Percentiles rank a stretch among this genome's conserved stretches.
Conservation (phyloP, 2,888 invertebrate genomes). For the Spicauda simplicius region DNA sequence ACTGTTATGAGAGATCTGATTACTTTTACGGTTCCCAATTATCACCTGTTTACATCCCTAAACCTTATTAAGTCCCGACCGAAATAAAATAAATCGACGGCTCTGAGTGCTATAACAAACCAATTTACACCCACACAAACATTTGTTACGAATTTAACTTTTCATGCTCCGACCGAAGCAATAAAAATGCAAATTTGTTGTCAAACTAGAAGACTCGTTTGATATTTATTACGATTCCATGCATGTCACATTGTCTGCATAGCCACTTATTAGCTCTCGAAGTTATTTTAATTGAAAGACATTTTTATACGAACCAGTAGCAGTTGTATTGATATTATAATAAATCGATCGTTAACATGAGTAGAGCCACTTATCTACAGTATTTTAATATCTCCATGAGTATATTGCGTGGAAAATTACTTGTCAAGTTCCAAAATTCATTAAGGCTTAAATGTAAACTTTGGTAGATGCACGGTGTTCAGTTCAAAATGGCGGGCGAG, state of each 20-base stretch:
- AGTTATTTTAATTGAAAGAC: background rate
- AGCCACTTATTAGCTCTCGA: background rate
- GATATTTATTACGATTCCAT: conserved; percentile 16
- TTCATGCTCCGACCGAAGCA: conserved; percentile 27
- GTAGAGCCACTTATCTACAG: background rate
- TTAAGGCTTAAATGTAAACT: conserved; percentile 26
- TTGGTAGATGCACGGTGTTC: conserved; percentile 52
- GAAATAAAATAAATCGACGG: conserved; percentile 10
- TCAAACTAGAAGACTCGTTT: conserved; percentile 27
- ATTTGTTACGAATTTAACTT: conserved; percentile 36
- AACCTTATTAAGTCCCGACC: background rate
- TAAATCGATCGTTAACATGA: background rate
- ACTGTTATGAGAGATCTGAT: conserved; percentile 34
- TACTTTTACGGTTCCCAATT: conserved; percentile 31
- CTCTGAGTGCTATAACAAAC: conserved; percentile 32
- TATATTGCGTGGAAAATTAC: background rate
- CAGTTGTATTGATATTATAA: background rate
- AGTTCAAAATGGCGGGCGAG: conserved; percentile 73
- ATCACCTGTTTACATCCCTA: conserved; percentile 7
- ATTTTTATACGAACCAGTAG: background rate
- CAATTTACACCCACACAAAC: conserved; percentile 30
- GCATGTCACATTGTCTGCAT: conserved; percentile 3
- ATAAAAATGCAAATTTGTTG: conserved; percentile 40
- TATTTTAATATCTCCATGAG: background rate
- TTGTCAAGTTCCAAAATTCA: conserved; percentile 21